Evolutionary conservation across 2,113 vertebrate genomes (phyloP).

Genomic region (Xenopus borealis): DNA sequence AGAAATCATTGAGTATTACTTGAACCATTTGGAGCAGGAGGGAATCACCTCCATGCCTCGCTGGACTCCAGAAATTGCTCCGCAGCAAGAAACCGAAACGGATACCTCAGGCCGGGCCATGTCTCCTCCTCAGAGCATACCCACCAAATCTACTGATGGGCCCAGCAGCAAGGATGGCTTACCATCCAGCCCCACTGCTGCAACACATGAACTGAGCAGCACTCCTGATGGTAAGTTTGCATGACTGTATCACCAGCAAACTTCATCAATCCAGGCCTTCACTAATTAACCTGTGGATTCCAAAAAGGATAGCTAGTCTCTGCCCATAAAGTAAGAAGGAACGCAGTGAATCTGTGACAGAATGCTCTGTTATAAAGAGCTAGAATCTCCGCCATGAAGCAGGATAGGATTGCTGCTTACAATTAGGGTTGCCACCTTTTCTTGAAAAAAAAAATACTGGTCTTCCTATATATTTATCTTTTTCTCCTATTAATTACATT

Average conservation of each 20-base stretch:
- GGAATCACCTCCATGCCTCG: slow-evolving; percentile 82
- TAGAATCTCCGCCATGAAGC: too few species aligned
- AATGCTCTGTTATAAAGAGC: too few species aligned
- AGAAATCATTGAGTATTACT: slow-evolving; percentile 93
- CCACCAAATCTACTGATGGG: slow-evolving; percentile 61
- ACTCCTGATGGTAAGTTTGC: slow-evolving; percentile 74
- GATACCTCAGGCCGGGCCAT: slow-evolving; percentile 48
- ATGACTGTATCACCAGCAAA: background rate
- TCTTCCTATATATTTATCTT: too few species aligned
- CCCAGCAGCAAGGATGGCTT: slow-evolving; percentile 59
- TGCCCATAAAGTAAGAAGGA: too few species aligned
- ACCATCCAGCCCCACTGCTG: slow-evolving; percentile 57
- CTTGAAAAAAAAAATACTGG: too few species aligned
- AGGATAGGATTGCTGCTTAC: too few species aligned
- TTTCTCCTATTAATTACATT: too few species aligned
- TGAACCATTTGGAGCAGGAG: slow-evolving; percentile 84
- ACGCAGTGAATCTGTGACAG: too few species aligned
- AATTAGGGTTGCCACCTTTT: too few species aligned
- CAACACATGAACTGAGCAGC: slow-evolving; percentile 57
- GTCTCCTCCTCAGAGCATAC: slow-evolving; percentile 60
- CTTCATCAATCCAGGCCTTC: too few species aligned
- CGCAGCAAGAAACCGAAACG: slow-evolving; percentile 52
- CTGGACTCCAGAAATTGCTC: slow-evolving; percentile 68
- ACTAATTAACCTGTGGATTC: too few species aligned
- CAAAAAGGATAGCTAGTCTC: too few species aligned